A percentile compares a stretch with the other conserved stretches of the same genome.
Conservation (phyloP, 2,888 invertebrate genomes). For the Drosophila neoperkinsi region DNA sequence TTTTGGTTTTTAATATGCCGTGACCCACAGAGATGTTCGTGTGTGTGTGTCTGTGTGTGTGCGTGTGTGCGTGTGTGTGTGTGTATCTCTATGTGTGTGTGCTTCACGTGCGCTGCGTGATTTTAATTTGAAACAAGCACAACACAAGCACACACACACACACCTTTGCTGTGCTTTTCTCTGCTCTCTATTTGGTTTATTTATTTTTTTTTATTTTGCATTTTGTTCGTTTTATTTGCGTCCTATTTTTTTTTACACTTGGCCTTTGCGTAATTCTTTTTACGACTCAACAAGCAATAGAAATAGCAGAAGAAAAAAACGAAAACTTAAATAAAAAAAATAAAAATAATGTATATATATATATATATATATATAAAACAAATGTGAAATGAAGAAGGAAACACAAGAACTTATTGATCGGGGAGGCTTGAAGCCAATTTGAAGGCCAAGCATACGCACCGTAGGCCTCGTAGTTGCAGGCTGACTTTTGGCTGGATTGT, state of each 20-base stretch:
- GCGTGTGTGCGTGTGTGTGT: slow-evolving; percentile 3
- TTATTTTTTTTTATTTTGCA: slow-evolving; percentile 21
- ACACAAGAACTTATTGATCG: slow-evolving; percentile 70
- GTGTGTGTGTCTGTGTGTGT: slow-evolving; percentile 19
- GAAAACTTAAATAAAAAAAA: slow-evolving; percentile 24
- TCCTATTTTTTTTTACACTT: slow-evolving; percentile 58
- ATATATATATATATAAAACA: background rate
- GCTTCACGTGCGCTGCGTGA: slow-evolving; percentile 74
- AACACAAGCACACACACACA: slow-evolving; percentile 22
- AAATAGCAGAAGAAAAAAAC: slow-evolving; percentile 38
- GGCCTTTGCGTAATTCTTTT: slow-evolving; percentile 76
- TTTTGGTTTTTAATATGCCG: slow-evolving; percentile 67
- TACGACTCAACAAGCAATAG: slow-evolving; percentile 77
- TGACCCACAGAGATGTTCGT: slow-evolving; percentile 49
- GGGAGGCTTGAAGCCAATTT: slow-evolving; percentile 67
- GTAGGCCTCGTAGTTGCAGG: slow-evolving; percentile 25
- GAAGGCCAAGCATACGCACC: slow-evolving; percentile 76
- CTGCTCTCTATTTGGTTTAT: slow-evolving; percentile 7
- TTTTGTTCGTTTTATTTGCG: slow-evolving; percentile 71
- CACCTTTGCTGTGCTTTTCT: slow-evolving; percentile 31
- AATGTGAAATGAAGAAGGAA: slow-evolving; percentile 47
- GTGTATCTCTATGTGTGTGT: slow-evolving; percentile 24
- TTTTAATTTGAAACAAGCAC: slow-evolving; percentile 78
- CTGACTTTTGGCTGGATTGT: background rate
- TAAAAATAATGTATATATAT: background rate